Evolutionary conservation across 2,797 vertebrate genomes (phyloP).

Genomic region (Lagocephalus sceleratus): DNA sequence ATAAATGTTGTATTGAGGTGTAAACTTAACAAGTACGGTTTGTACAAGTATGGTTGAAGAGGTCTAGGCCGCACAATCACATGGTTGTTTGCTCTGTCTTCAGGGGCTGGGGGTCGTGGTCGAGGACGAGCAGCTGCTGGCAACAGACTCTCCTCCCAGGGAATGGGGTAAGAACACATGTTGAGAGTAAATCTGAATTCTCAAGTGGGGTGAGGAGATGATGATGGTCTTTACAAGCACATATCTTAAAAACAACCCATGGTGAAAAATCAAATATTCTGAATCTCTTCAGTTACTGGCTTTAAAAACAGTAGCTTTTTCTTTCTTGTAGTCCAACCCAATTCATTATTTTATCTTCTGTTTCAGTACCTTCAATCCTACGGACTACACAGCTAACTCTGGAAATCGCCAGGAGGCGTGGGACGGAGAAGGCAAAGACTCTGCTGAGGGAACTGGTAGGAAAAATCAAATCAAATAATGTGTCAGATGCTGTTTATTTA

Average conservation of each 20-base stretch:
- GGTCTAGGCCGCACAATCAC: slow-evolving; percentile 3
- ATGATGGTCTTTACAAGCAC: slow-evolving; percentile 46
- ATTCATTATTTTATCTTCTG: background rate
- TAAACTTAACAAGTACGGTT: background rate
- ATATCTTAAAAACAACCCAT: slow-evolving; percentile 27
- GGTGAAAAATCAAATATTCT: slow-evolving; percentile 33
- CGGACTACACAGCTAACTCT: slow-evolving; percentile 83
- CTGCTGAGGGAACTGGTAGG: slow-evolving; percentile 83
- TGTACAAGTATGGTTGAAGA: slow-evolving; percentile 1
- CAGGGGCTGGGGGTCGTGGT: slow-evolving; percentile 83
- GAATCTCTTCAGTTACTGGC: slow-evolving; percentile 21
- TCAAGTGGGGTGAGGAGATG: slow-evolving; percentile 23
- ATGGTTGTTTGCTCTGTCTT: slow-evolving; percentile 25
- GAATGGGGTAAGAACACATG: slow-evolving; percentile 87
- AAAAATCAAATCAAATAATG: background rate
- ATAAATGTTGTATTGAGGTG: background rate
- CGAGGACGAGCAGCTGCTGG: slow-evolving; percentile 87
- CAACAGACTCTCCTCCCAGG: slow-evolving; percentile 88
- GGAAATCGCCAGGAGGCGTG: slow-evolving; percentile 82
- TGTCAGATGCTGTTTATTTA: background rate
- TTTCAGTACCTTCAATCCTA: slow-evolving; percentile 90
- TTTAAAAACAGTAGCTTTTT: background rate
- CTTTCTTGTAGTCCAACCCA: background rate
- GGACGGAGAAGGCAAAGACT: slow-evolving; percentile 81
- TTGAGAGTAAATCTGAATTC: slow-evolving; percentile 1